Evolutionary conservation across 2,113 vertebrate species (phyloP), one percentile per base, ranked within the genome.

Genomic region (Neoarius graeffei): DNA sequence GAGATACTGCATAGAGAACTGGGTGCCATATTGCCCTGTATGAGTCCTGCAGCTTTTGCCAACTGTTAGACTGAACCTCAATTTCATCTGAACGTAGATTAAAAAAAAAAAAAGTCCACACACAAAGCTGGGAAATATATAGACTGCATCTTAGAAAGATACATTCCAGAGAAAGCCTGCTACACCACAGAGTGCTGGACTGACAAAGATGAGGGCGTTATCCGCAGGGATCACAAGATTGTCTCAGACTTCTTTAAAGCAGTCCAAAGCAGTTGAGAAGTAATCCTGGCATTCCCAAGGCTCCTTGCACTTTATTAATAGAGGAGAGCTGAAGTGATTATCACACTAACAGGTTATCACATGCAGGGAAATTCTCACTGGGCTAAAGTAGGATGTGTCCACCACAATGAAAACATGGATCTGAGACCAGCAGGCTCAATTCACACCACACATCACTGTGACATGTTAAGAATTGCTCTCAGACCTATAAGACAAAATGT

Each of bases 241-340:
- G 81, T 85, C 48, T 17, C 77, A 76, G 67, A 81, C 76, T 87
- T 86, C 57, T 92, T 85, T 89, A 89, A 91, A 77, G 42, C 76
- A 87, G 84, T 91, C 87, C 89, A 57, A 93, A 91, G 84, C 85
- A 81, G 81, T 91, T 90, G 84, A 90, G 91, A 88, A 88, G 88
- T 89, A 88, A 88, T 88, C 90, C 69, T 84, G 81, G 81, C 84
- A 88, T 89, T 89, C 92, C 89, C 86, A 73, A 84, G 91, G 86
- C 88, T 64, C 89, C 83, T 91, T n/a, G 87, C 90, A 92, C 91
- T 89, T 92, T 93, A 91, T 91, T 94, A 94, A 94, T 94, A 87
- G 93, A 93, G 91, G 88, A 88, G 80, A 74, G 86, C 90, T 88
- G 85, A 92, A 91, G 88, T 91, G 91, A 94, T 95, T 95, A 94